phyloP scores from a whole-genome alignment of 1,140 invertebrate species.

The Zophobas atratus region DNA sequence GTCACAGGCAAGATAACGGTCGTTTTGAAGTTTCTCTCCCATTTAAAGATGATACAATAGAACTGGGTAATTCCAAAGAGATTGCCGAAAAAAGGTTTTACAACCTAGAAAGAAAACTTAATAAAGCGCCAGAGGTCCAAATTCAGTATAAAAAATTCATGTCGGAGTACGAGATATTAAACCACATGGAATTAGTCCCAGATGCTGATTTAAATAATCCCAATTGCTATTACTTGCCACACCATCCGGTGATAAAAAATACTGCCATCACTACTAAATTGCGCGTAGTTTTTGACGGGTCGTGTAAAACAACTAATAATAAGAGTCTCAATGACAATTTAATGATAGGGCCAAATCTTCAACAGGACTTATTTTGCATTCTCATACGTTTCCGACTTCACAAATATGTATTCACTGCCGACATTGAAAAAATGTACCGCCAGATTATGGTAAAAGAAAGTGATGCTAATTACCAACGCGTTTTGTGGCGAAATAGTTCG shows the following conservation, averaged over 20 bases:
- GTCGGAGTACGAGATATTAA: conserved; percentile 59
- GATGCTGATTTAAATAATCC: neutral
- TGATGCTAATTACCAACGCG: conserved; percentile 64
- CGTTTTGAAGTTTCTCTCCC: conserved; percentile 28
- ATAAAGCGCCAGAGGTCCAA: conserved; percentile 34
- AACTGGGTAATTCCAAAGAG: conserved; percentile 14
- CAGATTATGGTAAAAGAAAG: conserved; percentile 63
- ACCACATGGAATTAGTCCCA: conserved; percentile 58
- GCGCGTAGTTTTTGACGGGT: conserved; percentile 66
- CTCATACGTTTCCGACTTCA: conserved; percentile 61
- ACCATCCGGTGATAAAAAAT: conserved; percentile 61
- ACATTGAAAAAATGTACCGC: conserved; percentile 70
- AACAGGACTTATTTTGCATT: conserved; percentile 60
- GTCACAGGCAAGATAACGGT: neutral
- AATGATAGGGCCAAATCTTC: conserved; percentile 64
- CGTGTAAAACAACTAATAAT: conserved; percentile 55
- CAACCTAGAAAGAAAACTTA: conserved; percentile 20
- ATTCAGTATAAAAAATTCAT: conserved; percentile 57
- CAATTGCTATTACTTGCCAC: conserved; percentile 54
- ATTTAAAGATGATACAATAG: neutral
- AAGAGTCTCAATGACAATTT: conserved; percentile 63
- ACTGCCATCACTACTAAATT: conserved; percentile 59
- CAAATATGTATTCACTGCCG: conserved; percentile 59
- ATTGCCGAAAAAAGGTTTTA: conserved; percentile 18
- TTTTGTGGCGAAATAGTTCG: conserved; percentile 64